Base-by-base conservation (phyloP, 1,140 invertebrate genomes). In the Oryctes rhinoceros region DNA sequence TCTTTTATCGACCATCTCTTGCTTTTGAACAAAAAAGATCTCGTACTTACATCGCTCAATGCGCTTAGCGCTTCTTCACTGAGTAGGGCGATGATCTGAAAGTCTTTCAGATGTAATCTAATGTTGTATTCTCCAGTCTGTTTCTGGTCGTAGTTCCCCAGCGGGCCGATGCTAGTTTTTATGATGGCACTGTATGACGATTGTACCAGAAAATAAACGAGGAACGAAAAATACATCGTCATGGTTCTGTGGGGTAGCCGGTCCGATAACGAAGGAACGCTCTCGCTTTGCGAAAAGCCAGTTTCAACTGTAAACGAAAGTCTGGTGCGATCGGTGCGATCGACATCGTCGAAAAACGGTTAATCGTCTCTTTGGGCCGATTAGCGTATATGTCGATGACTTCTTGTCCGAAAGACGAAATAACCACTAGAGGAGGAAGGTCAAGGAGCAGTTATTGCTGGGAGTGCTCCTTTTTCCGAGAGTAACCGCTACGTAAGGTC, bases 71-170 rank as follows among this genome's bases (percentile, higher is more conserved):
- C 20, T 20, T 90, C 90, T 78, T 91, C 90, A 78, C 90, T 88
- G 20, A 92, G 82, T 48, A 95, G 84, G 44, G 94, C 94, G 81
- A 94, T 89, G 82, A 96, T 91, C 84, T 93, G 90, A 77, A 95
- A 88, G 87, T 95, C 93, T 87, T 95, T 95, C 76, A 95, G 87
- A 85, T 94, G 92, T 67, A 96, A 88, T 84, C 94, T 94, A 62
- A 96, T 92, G 87, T 96, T 95, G 81, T 94, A 89, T 80, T 94
- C 91, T 4, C 94, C 94, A 1, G 90, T 91, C 87, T 96, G 94
- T 47, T 92, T 91, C 85, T 95, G 93, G 87, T 95, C 93, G 75
- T 76, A 76, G 37, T 6, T 47, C 37, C 13, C 75, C 4, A 24
- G 20, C 7, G 20, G 11, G 11, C 35, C 18, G 9, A 24, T 35